These are phyloP conservation scores for Tribolium madens DNA, from an alignment of 1,140 invertebrate genomes.

Conservation along the genomic window DNA sequence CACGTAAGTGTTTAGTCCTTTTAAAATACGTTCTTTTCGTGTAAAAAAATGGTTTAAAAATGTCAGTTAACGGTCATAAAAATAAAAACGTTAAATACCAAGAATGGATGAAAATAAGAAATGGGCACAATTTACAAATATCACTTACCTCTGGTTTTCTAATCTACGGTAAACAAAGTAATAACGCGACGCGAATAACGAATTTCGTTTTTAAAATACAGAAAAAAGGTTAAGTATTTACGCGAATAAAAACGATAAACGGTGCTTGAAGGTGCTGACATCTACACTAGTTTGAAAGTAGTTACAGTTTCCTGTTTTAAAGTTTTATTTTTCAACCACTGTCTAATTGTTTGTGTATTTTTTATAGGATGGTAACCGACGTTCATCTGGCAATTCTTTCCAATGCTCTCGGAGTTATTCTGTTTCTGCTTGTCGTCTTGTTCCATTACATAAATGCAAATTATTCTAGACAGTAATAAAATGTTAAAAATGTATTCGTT, in stretches of 20 bases:
- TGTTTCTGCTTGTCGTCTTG: constrained; percentile 94
- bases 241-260: constrained; percentile 8
- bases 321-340: background rate
- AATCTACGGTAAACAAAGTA: background rate
- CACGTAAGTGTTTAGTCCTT: background rate
- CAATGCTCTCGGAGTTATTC: constrained; percentile 92
- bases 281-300: background rate
- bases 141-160: background rate
- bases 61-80: background rate
- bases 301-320: background rate
- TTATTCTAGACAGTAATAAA: constrained; percentile 70
- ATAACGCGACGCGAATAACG: constrained; percentile 2
- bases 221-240: constrained; percentile 26
- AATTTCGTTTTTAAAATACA: constrained; percentile 13
- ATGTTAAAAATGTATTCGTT: background rate
- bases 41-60: background rate
- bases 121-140: too few relatives aligned
- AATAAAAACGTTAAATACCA: background rate
- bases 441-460: constrained; percentile 98
- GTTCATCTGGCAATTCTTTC: constrained; percentile 96
- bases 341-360: too few relatives aligned
- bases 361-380: constrained; percentile 92
- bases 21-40: background rate
- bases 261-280: background rate
- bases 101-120: too few relatives aligned